Base-by-base conservation (phyloP, 2,113 vertebrate genomes). In the Phoenicopterus ruber region DNA sequence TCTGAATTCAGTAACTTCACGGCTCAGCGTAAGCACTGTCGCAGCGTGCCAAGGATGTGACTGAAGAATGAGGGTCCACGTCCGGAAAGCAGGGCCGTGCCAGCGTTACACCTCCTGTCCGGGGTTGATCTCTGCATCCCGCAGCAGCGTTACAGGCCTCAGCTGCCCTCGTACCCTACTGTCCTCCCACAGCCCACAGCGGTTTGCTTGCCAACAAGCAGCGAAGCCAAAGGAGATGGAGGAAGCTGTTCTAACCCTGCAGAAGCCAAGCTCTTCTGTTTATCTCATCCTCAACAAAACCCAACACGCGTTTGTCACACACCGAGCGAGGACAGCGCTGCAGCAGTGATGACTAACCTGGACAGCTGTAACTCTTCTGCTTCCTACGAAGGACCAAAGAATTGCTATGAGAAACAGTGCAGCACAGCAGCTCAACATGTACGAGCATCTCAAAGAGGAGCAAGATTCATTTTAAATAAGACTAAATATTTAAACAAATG, bases 81-180 rank as follows among this genome's bases (percentile, higher is more conserved):
- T 29, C 55, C 36, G 58, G 36, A 13, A 52, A 12, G 34, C 0
- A 1, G 9, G 26, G 11, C 54, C 2, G 2, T 58, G 65, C 57
- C 73, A 87, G 42, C 11, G 0, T 15, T 11, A 28, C 36, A 7
- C 3, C 0, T 34, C 73, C 57, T 52, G 50, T 13, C 46, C 25
- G 5, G 34, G 17, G 25, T 1, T 36, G 10, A 9, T 19, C 46
- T 47, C 63, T 38, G 49, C 69, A 46, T 28, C 52, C 59, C 22
- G 2, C 63, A 49, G 44, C 69, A 78, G 49, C 1, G 0, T 20
- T 46, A 11, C 0, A 4, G 25, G 13, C 42, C 61, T 84, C 16
- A 1, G 70, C 47, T 85, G n/a, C 73, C 66, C 58, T 72, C 52
- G 3, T 1, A 32, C 24, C 21, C 40, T 42, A 5, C 49, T 65